Evolutionary conservation across 2,113 vertebrate genomes (phyloP).

Genomic region (Madoqua kirkii): DNA sequence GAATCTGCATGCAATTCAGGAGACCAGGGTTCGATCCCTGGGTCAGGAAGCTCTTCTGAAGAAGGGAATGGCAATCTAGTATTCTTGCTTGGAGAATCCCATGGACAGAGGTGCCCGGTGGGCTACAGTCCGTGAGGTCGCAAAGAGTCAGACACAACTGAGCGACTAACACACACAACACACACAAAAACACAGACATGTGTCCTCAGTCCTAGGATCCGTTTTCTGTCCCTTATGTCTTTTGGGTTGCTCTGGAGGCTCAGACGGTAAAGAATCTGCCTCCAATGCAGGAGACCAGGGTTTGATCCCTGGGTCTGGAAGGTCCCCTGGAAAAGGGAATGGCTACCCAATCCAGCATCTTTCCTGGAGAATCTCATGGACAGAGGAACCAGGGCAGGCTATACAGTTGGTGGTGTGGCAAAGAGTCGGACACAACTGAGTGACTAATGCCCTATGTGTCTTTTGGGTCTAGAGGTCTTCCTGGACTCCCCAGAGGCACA

Average conservation of each 20-base stretch:
- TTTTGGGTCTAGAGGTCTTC: slow-evolving; percentile 72
- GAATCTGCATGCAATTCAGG: not conserved
- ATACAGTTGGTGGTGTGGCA: not conserved
- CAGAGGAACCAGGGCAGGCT: not conserved
- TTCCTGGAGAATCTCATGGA: not conserved
- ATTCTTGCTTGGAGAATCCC: not conserved
- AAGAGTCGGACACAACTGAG: not conserved
- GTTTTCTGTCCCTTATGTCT: not conserved
- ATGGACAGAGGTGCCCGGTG: not conserved
- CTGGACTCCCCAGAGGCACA: slow-evolving; percentile 77
- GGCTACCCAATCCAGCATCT: not conserved
- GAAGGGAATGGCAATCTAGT: not conserved
- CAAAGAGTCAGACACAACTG: not conserved
- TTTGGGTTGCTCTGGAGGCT: not conserved
- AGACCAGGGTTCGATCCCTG: not conserved
- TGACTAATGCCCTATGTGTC: not conserved
- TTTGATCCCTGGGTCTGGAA: not conserved
- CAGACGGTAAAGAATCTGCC: not conserved
- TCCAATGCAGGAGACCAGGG: not conserved
- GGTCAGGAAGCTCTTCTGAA: not conserved
- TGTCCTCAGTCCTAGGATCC: not conserved
- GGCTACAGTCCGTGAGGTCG: not conserved
- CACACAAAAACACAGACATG: no score
- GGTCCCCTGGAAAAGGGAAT: not conserved
- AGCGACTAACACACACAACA: not conserved